A percentile compares a stretch with the other conserved stretches of the same genome.
Conservation (phyloP, 92 coral and sea anemone genomes). For the Epizoanthus rinbou region DNA sequence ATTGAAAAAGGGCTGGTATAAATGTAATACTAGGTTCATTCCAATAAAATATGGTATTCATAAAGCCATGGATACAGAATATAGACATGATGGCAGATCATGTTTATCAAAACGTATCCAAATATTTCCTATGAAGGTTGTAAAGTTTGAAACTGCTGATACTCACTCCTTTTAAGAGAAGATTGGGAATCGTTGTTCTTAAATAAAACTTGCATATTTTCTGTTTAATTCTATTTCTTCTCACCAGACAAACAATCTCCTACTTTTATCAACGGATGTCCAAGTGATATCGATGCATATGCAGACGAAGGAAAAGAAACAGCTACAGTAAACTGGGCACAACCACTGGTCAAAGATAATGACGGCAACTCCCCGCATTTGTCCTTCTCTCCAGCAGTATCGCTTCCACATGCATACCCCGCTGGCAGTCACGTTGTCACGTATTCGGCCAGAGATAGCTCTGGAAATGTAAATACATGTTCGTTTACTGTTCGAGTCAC, state of each 20-base stretch:
- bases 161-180: too few relatives aligned
- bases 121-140: too few relatives aligned
- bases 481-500: neutral
- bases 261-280: neutral
- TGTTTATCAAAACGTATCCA: too few relatives aligned
- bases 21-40: too few relatives aligned
- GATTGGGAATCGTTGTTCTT: too few relatives aligned
- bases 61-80: too few relatives aligned
- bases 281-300: neutral
- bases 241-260: neutral
- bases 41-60: too few relatives aligned
- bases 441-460: neutral
- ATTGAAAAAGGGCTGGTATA: too few relatives aligned
- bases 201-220: too few relatives aligned
- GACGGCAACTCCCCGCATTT: neutral
- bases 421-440: neutral
- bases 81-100: too few relatives aligned
- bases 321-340: slow-evolving; percentile 1
- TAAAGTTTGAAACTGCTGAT: too few relatives aligned
- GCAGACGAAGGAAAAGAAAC: slow-evolving; percentile 2
- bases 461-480: neutral
- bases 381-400: neutral
- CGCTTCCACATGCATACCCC: neutral
- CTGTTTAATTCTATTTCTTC: neutral
- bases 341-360: neutral